phyloP scores from a whole-genome alignment of 1,140 invertebrate species.

The Rhopalosiphum maidis region DNA sequence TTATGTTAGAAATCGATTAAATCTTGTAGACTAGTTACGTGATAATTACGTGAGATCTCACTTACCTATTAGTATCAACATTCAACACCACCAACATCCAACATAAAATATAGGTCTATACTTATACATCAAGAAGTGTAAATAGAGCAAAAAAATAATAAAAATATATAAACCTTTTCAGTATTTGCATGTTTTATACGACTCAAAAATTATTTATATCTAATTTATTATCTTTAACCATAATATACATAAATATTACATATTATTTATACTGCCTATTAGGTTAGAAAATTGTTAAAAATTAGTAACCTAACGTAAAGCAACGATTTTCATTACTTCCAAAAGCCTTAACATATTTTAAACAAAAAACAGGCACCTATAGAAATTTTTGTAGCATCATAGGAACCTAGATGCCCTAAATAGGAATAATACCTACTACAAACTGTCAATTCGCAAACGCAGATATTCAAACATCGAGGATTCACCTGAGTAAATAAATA shows the following conservation, averaged over 20 bases:
- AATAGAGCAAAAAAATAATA: neutral
- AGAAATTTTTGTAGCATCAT: neutral
- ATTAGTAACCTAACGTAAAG: neutral
- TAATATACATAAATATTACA: no score
- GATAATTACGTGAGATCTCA: neutral
- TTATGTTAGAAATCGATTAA: neutral
- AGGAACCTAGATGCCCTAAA: neutral
- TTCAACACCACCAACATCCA: neutral
- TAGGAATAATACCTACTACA: neutral
- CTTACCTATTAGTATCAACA: neutral
- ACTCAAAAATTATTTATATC: neutral
- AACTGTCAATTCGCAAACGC: constrained; percentile 11
- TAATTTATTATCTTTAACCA: no score
- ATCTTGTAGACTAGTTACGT: neutral
- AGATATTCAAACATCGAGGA: neutral
- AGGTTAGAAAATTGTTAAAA: no score
- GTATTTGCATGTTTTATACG: neutral
- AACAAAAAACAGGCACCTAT: neutral
- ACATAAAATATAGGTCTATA: neutral
- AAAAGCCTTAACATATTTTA: neutral
- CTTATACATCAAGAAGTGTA: no score
- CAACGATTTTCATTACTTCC: neutral
- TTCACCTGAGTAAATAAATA: constrained; percentile 50
- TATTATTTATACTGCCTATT: no score
- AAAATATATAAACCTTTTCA: neutral